Percentiles rank a stretch among this genome's conserved stretches.
phyloP scores from a whole-genome alignment of 2,888 invertebrate species.

The Rhimphoctona megacephalus region DNA sequence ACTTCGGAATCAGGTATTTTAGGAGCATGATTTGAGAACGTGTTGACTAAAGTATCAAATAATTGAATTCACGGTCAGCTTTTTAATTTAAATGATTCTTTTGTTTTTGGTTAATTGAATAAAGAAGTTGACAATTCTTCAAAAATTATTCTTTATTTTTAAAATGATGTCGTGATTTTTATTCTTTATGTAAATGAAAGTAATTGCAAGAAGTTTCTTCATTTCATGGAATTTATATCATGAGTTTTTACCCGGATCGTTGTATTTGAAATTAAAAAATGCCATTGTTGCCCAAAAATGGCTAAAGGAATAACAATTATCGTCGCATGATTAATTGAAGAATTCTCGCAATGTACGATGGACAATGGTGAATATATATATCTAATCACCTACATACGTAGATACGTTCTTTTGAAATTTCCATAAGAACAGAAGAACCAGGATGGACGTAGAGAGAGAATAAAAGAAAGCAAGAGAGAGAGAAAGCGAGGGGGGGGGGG shows the following conservation, averaged over 20 bases:
- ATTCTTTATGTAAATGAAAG: background rate
- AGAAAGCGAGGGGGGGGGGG: background rate
- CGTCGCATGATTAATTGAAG: slow-evolving; percentile 33
- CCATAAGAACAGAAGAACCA: background rate
- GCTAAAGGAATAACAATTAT: slow-evolving; percentile 1
- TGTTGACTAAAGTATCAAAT: too few species aligned
- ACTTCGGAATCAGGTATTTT: background rate
- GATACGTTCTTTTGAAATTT: slow-evolving; percentile 9
- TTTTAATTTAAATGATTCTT: background rate
- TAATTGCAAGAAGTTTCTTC: background rate
- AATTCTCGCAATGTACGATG: slow-evolving; percentile 9
- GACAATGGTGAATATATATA: background rate
- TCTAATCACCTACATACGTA: background rate
- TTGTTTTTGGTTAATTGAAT: background rate
- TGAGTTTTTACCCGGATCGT: background rate
- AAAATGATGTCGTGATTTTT: background rate
- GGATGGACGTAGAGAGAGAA: background rate
- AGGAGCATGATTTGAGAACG: background rate
- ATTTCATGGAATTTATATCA: background rate
- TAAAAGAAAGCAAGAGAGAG: background rate
- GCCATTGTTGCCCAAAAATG: background rate
- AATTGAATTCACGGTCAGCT: background rate
- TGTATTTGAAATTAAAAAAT: slow-evolving; percentile 22
- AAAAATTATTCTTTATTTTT: background rate
- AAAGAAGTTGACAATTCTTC: background rate